phyloP scores from a whole-genome alignment of 2,113 vertebrate species.

The Vulpes ferrilata region DNA sequence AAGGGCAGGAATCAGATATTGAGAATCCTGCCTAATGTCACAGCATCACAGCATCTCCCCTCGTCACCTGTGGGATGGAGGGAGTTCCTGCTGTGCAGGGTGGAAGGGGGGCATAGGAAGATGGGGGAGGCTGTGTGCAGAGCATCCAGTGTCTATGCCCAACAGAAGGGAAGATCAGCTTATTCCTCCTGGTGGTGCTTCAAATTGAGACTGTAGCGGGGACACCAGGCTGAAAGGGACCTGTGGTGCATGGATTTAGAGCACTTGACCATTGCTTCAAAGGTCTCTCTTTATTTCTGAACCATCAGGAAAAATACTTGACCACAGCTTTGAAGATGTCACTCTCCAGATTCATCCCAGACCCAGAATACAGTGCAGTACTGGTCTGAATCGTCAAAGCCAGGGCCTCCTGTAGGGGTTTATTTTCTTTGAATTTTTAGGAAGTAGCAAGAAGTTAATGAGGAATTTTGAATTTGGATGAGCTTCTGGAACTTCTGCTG shows the following conservation, averaged over 20 bases:
- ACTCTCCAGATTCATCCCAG: not conserved
- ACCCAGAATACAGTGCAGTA: not conserved
- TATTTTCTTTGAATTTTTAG: slow-evolving; percentile 7
- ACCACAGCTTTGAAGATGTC: not conserved
- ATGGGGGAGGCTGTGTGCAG: not conserved
- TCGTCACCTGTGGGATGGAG: not conserved
- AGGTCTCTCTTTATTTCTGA: not conserved
- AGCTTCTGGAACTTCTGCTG: not conserved
- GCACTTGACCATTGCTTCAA: not conserved
- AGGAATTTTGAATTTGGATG: not conserved
- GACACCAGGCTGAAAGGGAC: too few species aligned
- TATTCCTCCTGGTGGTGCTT: not conserved
- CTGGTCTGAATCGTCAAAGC: not conserved
- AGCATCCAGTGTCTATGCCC: not conserved
- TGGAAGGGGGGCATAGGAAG: not conserved
- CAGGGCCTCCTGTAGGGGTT: not conserved
- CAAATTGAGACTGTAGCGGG: not conserved
- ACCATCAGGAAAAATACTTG: too few species aligned
- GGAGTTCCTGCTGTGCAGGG: not conserved
- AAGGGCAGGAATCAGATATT: not conserved
- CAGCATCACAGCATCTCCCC: not conserved
- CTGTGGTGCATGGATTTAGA: not conserved
- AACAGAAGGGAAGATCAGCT: not conserved
- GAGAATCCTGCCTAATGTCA: not conserved
- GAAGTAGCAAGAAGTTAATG: not conserved